Evolutionary conservation across 2,113 vertebrate genomes (phyloP), one percentile per base, ranked within the genome.

Genomic region (Nesoenas mayeri): DNA sequence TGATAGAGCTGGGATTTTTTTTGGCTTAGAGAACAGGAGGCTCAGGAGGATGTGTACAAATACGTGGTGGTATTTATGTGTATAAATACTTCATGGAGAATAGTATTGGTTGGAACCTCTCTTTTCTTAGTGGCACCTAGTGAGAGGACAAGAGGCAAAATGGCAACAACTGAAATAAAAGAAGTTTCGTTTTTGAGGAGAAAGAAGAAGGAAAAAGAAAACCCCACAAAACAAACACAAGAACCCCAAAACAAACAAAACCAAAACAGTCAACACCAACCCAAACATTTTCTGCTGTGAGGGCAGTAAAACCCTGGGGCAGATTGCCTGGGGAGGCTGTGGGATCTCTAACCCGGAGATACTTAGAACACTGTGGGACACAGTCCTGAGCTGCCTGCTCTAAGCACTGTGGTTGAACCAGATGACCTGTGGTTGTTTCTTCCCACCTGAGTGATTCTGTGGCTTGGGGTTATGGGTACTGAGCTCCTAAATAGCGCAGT

Each of bases 91-190:
- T 58, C 53, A n/a, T n/a, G 12, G 19, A 21, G 17, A 54, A 15
- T 9, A 61, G 21, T 54, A 5, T 6, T 81, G 54, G 19, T 19
- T 79, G 29, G 50, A 79, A 15, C 51, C 24, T 40, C 24, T 21
- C 18, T 79, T n/a, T 58, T 31, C 31, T 79, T 5, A 18, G 64
- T 58, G 74, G 42, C 15, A 36, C 10, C 9, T 36, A 32, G 29
- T 29, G 50, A 79, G 34, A 57, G n/a, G 31, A 29, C 8, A 51
- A 25, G 34, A 70, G 50, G 7, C 50, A 44, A n/a, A 40, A 58
- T 42, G 8, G 21, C 21, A 38, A 0, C 1, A n/a, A 17, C 2
- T 50, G 47, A 34, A 85, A 71, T 57, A 18, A 1, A 5, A 4
- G 7, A 26, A 1, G 5, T 47, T 79, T 34, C 1, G 12, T 44